A percentile compares a stretch with the other conserved stretches of the same genome.
phyloP scores from a whole-genome alignment of 2,888 invertebrate species.

The Scaptomyza cyrtandrae region DNA sequence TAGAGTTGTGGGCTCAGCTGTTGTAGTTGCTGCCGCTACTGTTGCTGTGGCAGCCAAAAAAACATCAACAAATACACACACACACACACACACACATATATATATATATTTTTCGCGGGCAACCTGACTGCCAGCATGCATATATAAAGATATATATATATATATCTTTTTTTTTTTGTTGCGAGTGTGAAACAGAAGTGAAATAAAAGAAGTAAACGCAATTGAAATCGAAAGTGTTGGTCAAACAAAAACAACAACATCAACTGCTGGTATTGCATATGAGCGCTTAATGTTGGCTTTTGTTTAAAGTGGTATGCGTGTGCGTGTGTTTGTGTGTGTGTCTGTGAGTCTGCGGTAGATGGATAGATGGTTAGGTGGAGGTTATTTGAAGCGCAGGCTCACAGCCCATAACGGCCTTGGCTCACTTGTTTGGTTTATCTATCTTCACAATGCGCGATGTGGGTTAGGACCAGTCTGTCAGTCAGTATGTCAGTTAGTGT shows the following conservation, averaged over 20 bases:
- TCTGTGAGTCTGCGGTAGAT: neutral
- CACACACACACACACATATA: conserved; percentile 7
- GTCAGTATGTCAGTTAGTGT: neutral
- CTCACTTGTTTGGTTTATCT: conserved; percentile 59
- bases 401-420: conserved; percentile 70
- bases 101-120: conserved; percentile 71
- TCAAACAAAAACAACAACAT: conserved; percentile 46
- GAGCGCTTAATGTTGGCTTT: conserved; percentile 41
- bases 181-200: conserved; percentile 25
- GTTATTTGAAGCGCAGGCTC: conserved; percentile 66
- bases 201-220: conserved; percentile 69
- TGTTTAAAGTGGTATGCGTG: conserved; percentile 31
- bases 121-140: conserved; percentile 24
- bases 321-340: neutral
- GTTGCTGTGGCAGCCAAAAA: conserved; percentile 41
- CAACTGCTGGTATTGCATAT: conserved; percentile 53
- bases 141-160: neutral
- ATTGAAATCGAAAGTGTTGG: conserved; percentile 81
- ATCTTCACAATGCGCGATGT: conserved; percentile 36
- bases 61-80: conserved; percentile 27
- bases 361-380: conserved; percentile 35
- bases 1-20: conserved; percentile 62
- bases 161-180: neutral
- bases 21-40: conserved; percentile 18
- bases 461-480: conserved; percentile 34